Evolutionary conservation across 37 sponge, comb jelly and placozoan genomes (phyloP).

Genomic region (Cliona cf. orientalis): DNA sequence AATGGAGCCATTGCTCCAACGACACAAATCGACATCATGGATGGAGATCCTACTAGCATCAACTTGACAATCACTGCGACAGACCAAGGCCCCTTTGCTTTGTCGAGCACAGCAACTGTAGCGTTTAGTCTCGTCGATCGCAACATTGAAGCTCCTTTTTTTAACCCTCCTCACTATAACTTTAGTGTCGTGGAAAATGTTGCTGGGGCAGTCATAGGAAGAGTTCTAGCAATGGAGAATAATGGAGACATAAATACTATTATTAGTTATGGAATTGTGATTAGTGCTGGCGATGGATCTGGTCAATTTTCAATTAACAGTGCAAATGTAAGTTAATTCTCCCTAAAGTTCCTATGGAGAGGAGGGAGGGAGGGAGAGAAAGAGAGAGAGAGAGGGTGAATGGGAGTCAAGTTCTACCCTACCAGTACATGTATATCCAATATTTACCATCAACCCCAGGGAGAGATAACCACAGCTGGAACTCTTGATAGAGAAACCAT

Average conservation of each 20-base stretch:
- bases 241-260: neutral
- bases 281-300: neutral
- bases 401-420: no score
- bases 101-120: neutral
- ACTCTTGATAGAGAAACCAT: slow-evolving; percentile 41
- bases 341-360: no score
- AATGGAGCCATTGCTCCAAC: slow-evolving; percentile 16
- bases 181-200: slow-evolving; percentile 38
- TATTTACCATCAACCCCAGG: no score
- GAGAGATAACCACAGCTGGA: neutral
- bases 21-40: neutral
- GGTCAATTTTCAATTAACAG: slow-evolving; percentile 11
- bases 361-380: no score
- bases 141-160: slow-evolving; percentile 26
- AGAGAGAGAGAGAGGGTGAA: no score
- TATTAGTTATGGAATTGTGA: slow-evolving; percentile 13
- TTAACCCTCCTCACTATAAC: slow-evolving; percentile 25
- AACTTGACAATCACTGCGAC: slow-evolving; percentile 50
- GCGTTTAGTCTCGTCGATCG: slow-evolving; percentile 1
- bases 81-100: slow-evolving; percentile 45
- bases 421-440: no score
- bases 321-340: slow-evolving; percentile 24
- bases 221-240: slow-evolving; percentile 18
- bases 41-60: slow-evolving; percentile 2
- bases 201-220: slow-evolving; percentile 3